Conservation (phyloP, 2,113 vertebrate species). For the Balaeniceps rex region DNA sequence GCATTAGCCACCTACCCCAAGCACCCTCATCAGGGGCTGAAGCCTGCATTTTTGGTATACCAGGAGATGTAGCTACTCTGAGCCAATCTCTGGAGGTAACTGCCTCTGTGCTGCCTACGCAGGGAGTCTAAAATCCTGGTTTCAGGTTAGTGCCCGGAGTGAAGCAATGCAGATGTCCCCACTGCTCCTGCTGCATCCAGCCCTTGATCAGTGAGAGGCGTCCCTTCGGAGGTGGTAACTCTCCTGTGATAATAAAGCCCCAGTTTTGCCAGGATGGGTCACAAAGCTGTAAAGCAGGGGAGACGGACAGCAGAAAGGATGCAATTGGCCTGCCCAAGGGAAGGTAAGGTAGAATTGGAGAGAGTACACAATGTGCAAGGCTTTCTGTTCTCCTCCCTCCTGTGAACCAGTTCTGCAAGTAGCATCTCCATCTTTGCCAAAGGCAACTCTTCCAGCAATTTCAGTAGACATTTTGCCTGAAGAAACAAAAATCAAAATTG, state of each 20-base stretch:
- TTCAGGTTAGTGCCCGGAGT: background rate
- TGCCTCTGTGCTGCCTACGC: background rate
- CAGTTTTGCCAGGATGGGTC: background rate
- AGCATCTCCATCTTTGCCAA: background rate
- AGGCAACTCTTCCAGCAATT: background rate
- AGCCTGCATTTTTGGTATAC: background rate
- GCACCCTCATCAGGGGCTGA: background rate
- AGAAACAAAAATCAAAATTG: background rate
- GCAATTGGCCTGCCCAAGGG: background rate
- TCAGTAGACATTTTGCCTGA: background rate
- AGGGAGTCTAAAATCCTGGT: background rate
- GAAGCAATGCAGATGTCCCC: background rate
- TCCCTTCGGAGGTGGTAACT: background rate
- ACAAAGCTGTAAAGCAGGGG: background rate
- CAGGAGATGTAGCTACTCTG: background rate
- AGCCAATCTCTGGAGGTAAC: background rate
- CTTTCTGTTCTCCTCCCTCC: background rate
- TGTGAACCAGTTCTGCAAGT: background rate
- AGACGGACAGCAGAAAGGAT: background rate
- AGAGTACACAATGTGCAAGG: background rate
- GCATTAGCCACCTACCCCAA: background rate
- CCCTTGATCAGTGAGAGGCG: rapidly evolving
- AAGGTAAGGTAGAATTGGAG: background rate
- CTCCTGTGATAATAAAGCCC: background rate
- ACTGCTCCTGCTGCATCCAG: background rate